phyloP scores from a whole-genome alignment of 2,797 vertebrate species.

The Poeciliopsis infans region DNA sequence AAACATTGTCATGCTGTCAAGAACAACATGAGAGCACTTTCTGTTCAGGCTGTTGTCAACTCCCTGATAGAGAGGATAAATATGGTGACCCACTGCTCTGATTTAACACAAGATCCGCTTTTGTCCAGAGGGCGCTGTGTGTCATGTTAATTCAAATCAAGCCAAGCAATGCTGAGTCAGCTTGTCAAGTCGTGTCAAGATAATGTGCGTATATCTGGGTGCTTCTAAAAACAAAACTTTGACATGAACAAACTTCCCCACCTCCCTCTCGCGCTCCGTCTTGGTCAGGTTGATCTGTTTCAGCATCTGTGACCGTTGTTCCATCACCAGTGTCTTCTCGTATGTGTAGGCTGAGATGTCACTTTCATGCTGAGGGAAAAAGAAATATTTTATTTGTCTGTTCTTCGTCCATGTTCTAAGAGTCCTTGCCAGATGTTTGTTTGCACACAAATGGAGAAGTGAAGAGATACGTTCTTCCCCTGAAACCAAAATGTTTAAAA shows the following conservation, averaged over 20 bases:
- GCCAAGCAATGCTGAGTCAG: slow-evolving; percentile 23
- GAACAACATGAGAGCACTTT: slow-evolving; percentile 18
- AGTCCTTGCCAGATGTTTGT: not conserved
- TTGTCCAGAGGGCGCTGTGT: slow-evolving; percentile 48
- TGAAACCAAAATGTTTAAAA: not conserved
- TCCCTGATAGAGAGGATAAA: slow-evolving; percentile 43
- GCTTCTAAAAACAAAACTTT: slow-evolving; percentile 24
- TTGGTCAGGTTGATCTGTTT: slow-evolving; percentile 98
- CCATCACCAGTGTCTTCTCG: slow-evolving; percentile 97
- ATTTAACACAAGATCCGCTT: slow-evolving; percentile 39
- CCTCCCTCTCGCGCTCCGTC: slow-evolving; percentile 95
- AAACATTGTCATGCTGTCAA: slow-evolving; percentile 29
- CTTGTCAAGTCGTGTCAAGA: slow-evolving; percentile 50
- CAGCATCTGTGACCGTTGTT: slow-evolving; percentile 96
- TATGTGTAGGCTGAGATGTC: slow-evolving; percentile 99
- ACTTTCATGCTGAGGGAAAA: slow-evolving; percentile 87
- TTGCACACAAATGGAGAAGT: slow-evolving; percentile 6
- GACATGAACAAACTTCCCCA: slow-evolving; percentile 55
- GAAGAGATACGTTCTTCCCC: not conserved
- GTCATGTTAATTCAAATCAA: slow-evolving; percentile 55
- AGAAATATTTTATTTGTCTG: not conserved
- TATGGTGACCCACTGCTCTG: slow-evolving; percentile 48
- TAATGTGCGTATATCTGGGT: slow-evolving; percentile 21
- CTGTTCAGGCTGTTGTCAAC: slow-evolving; percentile 19
- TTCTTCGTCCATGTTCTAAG: not conserved